Evolutionary conservation across 2,888 invertebrate species (phyloP), one percentile per base, ranked within the genome.

Genomic region (Lissocephala sabroskyi): DNA sequence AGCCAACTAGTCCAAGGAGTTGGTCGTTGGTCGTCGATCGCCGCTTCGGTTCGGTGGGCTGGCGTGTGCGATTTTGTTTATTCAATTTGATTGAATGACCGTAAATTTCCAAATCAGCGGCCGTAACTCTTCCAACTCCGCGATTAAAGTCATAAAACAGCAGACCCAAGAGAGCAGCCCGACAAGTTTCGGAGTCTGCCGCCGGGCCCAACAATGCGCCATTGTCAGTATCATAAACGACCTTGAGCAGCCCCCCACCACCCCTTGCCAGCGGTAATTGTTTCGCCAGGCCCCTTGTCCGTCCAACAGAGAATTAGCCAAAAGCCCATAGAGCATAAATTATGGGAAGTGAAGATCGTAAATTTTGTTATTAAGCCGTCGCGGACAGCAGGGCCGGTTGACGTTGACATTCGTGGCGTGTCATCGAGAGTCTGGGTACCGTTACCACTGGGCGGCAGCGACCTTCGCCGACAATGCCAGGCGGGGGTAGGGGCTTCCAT

Each of bases 161-260:
- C n/a, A n/a, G n/a, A n/a, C n/a, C n/a, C n/a, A n/a, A n/a, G n/a
- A n/a, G n/a, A n/a, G n/a, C n/a, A n/a, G n/a, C n/a, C n/a, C n/a
- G n/a, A n/a, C n/a, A n/a, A n/a, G n/a, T n/a, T n/a, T n/a, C n/a
- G n/a, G n/a, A n/a, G n/a, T n/a, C n/a, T n/a, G n/a, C n/a, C n/a
- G n/a, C n/a, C n/a, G n/a, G n/a, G n/a, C n/a, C 37, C 45, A 49
- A 65, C 65, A 66, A 71, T 63, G 43, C 53, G 37, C 50, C 50
- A 59, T 65, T 62, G 74, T 64, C 49, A 45, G 49, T 10, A n/a
- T 16, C 29, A 32, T 33, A 33, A 44, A 23, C 42, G 71, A 56
- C 70, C 70, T 71, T 66, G 56, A 41, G 37, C n/a, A 37, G 18
- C n/a, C 14, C 26, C 26, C 29, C 54, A 41, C 39, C n/a, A 37